A percentile compares a stretch with the other conserved stretches of the same genome.
These are phyloP conservation scores for Drosophila fungiperda DNA, from an alignment of 2,888 invertebrate species.

Conservation along the genomic window DNA sequence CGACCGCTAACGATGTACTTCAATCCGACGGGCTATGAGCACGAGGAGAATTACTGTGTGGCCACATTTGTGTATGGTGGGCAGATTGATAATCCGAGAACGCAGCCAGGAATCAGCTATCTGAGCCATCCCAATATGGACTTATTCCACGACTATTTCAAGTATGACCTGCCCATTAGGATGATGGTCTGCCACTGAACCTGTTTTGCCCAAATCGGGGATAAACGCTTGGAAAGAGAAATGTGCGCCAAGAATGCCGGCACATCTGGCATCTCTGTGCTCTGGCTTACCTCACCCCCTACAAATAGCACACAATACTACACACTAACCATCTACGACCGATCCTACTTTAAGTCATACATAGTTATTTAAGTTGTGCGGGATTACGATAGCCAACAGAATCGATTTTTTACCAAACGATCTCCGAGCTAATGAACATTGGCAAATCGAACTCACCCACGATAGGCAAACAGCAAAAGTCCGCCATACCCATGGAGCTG, in stretches of 20 bases:
- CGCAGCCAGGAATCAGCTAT: constrained; percentile 27
- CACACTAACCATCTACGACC: constrained; percentile 53
- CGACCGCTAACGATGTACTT: constrained; percentile 29
- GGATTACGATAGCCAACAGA: constrained; percentile 32
- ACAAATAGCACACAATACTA: constrained; percentile 35
- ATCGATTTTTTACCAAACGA: constrained; percentile 42
- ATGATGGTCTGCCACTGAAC: constrained; percentile 52
- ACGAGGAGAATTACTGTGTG: constrained; percentile 18
- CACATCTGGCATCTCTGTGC: constrained; percentile 35
- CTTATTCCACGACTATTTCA: constrained; percentile 13
- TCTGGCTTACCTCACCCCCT: constrained; percentile 51
- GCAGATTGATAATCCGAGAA: background rate
- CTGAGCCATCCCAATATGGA: constrained; percentile 42
- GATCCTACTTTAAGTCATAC: constrained; percentile 29
- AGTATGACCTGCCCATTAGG: constrained; percentile 42
- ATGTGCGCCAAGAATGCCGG: background rate
- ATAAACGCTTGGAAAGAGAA: constrained; percentile 31
- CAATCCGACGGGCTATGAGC: constrained; percentile 20
- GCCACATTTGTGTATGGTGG: constrained; percentile 49
- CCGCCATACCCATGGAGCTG: constrained; percentile 43
- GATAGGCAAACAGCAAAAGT: background rate
- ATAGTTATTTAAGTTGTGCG: constrained; percentile 40
- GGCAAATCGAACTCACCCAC: background rate
- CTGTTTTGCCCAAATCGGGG: constrained; percentile 47
- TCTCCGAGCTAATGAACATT: constrained; percentile 13